phyloP scores from a whole-genome alignment of 37 sponge, comb jelly and placozoan genomes.

The Geodia barretti region DNA sequence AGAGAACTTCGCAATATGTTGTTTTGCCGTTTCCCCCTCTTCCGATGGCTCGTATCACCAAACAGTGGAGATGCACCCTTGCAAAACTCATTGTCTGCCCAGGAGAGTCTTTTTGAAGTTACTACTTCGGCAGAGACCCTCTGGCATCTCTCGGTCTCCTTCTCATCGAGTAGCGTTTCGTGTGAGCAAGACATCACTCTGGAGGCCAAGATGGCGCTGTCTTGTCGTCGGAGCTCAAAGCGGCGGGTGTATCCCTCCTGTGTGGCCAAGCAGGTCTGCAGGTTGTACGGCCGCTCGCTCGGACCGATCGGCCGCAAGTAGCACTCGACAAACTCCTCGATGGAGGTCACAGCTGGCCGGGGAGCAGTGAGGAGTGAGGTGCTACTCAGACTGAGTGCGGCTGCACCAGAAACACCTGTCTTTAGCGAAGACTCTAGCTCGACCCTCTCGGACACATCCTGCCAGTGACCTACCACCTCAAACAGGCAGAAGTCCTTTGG shows the following conservation, averaged over 20 bases:
- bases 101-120: background rate
- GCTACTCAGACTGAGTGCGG: background rate
- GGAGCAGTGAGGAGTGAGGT: background rate
- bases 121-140: background rate
- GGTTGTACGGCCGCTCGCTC: constrained; percentile 41
- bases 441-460: constrained; percentile 24
- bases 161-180: background rate
- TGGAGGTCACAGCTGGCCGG: constrained; percentile 10
- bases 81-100: background rate
- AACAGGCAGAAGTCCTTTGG: constrained; percentile 38
- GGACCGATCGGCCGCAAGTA: constrained; percentile 36
- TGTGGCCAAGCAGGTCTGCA: constrained; percentile 32
- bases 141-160: background rate
- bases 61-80: background rate
- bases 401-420: background rate
- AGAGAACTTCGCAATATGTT: background rate
- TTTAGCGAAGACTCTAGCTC: background rate
- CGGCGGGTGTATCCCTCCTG: constrained; percentile 50
- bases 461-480: constrained; percentile 66
- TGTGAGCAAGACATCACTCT: background rate
- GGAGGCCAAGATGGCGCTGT: background rate
- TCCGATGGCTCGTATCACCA: background rate
- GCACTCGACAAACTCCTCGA: constrained; percentile 50
- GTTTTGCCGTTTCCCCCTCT: background rate
- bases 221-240: constrained; percentile 55